phyloP scores from a whole-genome alignment of 2,113 vertebrate genomes.

The Salvelinus fontinalis region DNA sequence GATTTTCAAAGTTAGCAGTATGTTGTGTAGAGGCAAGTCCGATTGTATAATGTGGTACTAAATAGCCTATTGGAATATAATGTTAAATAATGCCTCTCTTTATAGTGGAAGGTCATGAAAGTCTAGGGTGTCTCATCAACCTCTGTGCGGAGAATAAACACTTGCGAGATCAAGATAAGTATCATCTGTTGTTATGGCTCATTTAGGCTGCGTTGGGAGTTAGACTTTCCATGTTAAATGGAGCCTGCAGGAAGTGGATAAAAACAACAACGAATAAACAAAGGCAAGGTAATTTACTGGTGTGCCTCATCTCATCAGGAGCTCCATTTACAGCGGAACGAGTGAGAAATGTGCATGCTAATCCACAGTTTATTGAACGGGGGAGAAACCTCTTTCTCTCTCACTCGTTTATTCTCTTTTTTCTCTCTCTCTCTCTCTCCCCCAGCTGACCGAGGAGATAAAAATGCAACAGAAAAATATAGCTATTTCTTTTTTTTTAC shows the following conservation, averaged over 20 bases:
- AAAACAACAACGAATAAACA: conserved; percentile 22
- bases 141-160: neutral
- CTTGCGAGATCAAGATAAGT: conserved; percentile 1
- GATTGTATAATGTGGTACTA: too few relatives aligned
- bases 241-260: conserved; percentile 17
- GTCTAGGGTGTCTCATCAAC: neutral
- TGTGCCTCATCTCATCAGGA: conserved; percentile 8
- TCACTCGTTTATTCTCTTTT: too few relatives aligned
- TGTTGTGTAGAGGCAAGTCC: too few relatives aligned
- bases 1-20: too few relatives aligned
- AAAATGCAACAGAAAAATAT: conserved; percentile 24
- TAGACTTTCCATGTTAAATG: conserved; percentile 18
- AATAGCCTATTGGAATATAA: too few relatives aligned
- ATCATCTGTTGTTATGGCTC: conserved; percentile 7
- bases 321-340: neutral
- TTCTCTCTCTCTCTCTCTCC: too few relatives aligned
- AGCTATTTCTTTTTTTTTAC: neutral
- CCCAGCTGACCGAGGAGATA: conserved; percentile 32
- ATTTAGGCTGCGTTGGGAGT: conserved; percentile 8
- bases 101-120: too few relatives aligned
- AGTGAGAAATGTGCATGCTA: conserved; percentile 11
- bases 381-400: conserved; percentile 6
- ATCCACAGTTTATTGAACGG: conserved; percentile 39
- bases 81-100: too few relatives aligned
- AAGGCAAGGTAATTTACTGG: conserved; percentile 29